These are phyloP conservation scores for Agriotes lineatus DNA, from an alignment of 2,888 invertebrate genomes.

Conservation along the genomic window DNA sequence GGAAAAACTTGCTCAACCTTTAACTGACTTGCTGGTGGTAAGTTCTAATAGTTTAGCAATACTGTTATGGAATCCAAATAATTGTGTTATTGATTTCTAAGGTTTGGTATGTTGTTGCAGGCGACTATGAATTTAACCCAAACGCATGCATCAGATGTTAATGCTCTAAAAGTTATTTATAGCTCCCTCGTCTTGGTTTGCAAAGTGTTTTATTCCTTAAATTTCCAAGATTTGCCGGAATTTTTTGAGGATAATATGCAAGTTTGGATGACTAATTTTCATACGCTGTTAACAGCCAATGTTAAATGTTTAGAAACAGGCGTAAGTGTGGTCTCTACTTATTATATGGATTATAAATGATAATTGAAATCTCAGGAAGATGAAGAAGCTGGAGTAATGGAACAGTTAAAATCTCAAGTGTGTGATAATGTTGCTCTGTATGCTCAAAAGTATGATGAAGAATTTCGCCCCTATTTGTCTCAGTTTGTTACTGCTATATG, in stretches of 20 bases:
- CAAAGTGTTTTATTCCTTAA: conserved; percentile 97
- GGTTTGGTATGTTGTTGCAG: conserved; percentile 65
- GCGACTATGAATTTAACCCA: conserved; percentile 86
- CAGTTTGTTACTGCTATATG: conserved; percentile 96
- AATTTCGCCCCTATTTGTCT: conserved; percentile 90
- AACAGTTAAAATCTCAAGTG: conserved; percentile 93
- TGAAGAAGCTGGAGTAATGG: conserved; percentile 89
- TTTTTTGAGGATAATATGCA: conserved; percentile 99
- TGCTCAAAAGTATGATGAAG: conserved; percentile 98
- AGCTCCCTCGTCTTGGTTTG: conserved; percentile 89
- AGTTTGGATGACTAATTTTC: conserved; percentile 94
- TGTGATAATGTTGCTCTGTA: conserved; percentile 96
- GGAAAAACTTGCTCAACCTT: conserved; percentile 91
- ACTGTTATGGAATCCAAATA: not conserved
- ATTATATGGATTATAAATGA: not conserved
- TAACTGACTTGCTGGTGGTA: conserved; percentile 92
- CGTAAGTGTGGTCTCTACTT: conserved; percentile 63
- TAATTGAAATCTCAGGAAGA: conserved; percentile 72
- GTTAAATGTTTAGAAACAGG: conserved; percentile 80
- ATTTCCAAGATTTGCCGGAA: conserved; percentile 98
- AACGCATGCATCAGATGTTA: conserved; percentile 82
- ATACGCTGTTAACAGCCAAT: conserved; percentile 82
- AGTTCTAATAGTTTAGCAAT: conserved; percentile 51
- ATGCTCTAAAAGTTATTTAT: conserved; percentile 88
- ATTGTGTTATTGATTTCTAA: conserved; percentile 5